Percentiles rank a stretch among this genome's conserved stretches.
These are phyloP conservation scores for Brachionus asplanchnoidis DNA, from an alignment of 1,140 invertebrate species.

Conservation along the genomic window DNA sequence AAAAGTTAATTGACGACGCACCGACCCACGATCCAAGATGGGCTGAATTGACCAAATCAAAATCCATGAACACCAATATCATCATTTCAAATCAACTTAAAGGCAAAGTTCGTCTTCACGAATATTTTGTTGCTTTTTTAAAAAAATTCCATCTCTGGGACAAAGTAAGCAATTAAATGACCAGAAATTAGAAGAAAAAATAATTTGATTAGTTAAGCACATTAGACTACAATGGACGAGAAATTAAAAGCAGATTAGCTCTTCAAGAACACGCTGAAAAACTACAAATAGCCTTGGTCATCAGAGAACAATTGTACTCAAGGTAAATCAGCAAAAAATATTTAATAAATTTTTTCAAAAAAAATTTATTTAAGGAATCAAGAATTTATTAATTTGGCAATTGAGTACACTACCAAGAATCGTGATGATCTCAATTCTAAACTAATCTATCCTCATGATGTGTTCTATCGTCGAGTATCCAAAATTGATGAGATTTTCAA, in stretches of 20 bases:
- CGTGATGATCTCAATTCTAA: background rate
- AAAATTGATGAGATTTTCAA: constrained; percentile 41
- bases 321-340: background rate
- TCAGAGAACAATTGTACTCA: background rate
- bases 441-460: constrained; percentile 17
- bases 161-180: background rate
- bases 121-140: constrained; percentile 35
- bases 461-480: constrained; percentile 9
- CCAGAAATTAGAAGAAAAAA: background rate
- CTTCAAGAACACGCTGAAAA: constrained; percentile 34
- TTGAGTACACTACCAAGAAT: background rate
- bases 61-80: constrained; percentile 10
- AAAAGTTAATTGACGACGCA: constrained; percentile 23
- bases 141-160: constrained; percentile 22
- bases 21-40: constrained; percentile 30
- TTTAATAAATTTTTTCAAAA: background rate
- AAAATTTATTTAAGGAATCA: background rate
- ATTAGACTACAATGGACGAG: background rate
- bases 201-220: background rate
- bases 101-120: constrained; percentile 32
- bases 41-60: constrained; percentile 30
- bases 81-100: constrained; percentile 35
- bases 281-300: constrained; percentile 28
- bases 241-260: constrained; percentile 6
- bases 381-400: constrained; percentile 26